Conservation (phyloP, 2,797 vertebrate species). For the Agapornis canus region DNA sequence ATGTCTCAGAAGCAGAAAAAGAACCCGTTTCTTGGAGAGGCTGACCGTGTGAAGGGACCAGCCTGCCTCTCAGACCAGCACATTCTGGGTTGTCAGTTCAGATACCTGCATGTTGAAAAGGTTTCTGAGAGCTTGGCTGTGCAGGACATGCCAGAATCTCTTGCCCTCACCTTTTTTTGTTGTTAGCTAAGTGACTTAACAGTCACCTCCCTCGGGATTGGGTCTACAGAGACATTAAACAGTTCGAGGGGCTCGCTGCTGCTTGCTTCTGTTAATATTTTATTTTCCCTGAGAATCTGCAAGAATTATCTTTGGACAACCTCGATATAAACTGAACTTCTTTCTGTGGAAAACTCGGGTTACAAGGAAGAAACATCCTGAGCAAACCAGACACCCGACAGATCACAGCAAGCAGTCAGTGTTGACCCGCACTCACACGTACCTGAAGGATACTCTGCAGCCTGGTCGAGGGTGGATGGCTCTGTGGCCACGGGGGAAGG, state of each 20-base stretch:
- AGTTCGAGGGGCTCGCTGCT: not conserved
- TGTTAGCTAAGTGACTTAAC: not conserved
- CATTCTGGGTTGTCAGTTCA: not conserved
- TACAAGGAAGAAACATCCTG: not conserved
- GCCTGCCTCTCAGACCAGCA: not conserved
- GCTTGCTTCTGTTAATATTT: not conserved
- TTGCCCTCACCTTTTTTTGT: not conserved
- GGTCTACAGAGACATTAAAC: not conserved
- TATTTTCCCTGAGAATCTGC: not conserved
- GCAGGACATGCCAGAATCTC: not conserved
- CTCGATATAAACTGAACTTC: not conserved
- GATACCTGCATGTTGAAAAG: not conserved
- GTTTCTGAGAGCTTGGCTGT: not conserved
- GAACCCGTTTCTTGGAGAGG: not conserved
- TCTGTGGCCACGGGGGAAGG: rapidly evolving
- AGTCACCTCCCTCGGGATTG: not conserved
- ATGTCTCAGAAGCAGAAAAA: not conserved
- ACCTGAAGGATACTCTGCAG: not conserved
- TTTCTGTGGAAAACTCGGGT: not conserved
- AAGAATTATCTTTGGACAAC: not conserved
- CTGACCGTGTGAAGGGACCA: not conserved
- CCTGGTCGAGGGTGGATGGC: rapidly evolving
- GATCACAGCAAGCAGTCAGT: not conserved
- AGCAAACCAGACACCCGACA: rapidly evolving
- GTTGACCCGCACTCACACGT: not conserved